These are phyloP conservation scores for Drosophila picticornis DNA, from an alignment of 2,888 invertebrate genomes.

Conservation along the genomic window DNA sequence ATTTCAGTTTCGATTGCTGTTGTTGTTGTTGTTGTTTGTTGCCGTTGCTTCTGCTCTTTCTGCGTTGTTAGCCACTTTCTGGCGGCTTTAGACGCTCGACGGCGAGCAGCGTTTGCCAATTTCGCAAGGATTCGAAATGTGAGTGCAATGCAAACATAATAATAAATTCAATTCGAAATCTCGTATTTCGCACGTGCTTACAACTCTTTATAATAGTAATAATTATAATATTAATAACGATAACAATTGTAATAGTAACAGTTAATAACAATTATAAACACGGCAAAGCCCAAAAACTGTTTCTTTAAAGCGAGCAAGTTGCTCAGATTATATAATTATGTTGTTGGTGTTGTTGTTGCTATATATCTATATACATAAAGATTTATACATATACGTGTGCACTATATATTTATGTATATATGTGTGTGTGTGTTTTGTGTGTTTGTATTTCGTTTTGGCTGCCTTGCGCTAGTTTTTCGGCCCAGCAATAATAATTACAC, in stretches of 20 bases:
- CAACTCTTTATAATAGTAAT: constrained; percentile 20
- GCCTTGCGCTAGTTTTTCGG: constrained; percentile 67
- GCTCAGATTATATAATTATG: constrained; percentile 65
- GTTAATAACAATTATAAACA: constrained; percentile 5
- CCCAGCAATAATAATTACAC: constrained; percentile 54
- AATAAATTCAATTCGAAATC: constrained; percentile 41
- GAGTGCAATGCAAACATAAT: constrained; percentile 69
- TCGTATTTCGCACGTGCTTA: constrained; percentile 44
- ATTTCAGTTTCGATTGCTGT: constrained; percentile 8
- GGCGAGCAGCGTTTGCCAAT: constrained; percentile 66
- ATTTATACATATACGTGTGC: constrained; percentile 13
- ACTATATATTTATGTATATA: constrained; percentile 11
- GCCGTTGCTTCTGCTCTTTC: constrained; percentile 1
- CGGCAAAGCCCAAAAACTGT: constrained; percentile 16
- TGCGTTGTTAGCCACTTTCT: constrained; percentile 45
- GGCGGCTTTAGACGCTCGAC: constrained; percentile 73
- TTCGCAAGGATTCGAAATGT: constrained; percentile 73
- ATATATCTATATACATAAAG: constrained; percentile 15
- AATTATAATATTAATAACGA: constrained; percentile 10
- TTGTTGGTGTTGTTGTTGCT: constrained; percentile 11
- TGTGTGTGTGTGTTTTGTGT: constrained; percentile 4
- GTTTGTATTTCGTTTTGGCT: constrained; percentile 28
- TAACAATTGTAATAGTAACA: constrained; percentile 12
- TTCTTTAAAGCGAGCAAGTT: constrained; percentile 36
- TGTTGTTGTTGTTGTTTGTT: constrained; percentile 16